These are phyloP conservation scores for Carassius gibelio DNA, from an alignment of 2,113 vertebrate species.

Conservation along the genomic window DNA sequence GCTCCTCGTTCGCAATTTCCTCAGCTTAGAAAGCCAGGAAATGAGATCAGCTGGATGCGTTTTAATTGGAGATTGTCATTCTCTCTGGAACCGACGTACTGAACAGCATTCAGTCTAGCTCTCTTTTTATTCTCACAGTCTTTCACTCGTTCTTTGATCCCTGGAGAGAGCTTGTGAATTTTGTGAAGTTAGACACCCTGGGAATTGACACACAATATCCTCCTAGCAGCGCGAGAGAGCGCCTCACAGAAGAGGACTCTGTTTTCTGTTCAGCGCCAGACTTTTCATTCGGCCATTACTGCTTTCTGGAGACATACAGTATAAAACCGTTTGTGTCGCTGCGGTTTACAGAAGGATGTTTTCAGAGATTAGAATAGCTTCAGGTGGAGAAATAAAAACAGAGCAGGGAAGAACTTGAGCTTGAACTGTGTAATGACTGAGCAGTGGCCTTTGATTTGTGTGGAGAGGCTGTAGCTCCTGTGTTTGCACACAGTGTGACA, in stretches of 20 bases:
- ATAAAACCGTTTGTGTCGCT: neutral
- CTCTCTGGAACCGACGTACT: conserved; percentile 19
- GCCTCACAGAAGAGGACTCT: conserved; percentile 33
- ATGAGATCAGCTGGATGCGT: conserved; percentile 35
- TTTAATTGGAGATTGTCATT: conserved; percentile 21
- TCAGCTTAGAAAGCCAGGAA: conserved; percentile 29
- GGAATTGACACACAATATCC: conserved; percentile 46
- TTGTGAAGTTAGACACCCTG: conserved; percentile 39
- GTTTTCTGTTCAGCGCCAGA: neutral
- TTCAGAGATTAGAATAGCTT: neutral
- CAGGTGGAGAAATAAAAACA: neutral
- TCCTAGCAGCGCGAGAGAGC: conserved; percentile 1
- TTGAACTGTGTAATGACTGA: neutral
- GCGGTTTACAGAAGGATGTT: conserved; percentile 1
- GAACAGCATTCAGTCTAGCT: conserved; percentile 17
- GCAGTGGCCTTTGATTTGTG: neutral
- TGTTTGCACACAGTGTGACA: conserved; percentile 26
- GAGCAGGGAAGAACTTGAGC: neutral
- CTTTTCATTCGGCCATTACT: conserved; percentile 12
- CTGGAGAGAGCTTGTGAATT: conserved; percentile 35
- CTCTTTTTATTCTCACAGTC: conserved; percentile 21
- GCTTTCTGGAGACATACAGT: neutral
- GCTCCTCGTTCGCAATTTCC: neutral
- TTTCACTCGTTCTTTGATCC: conserved; percentile 31
- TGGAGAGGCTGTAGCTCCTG: conserved; percentile 41